phyloP scores from a whole-genome alignment of 2,888 invertebrate species.

The Oxyteleia sp. region DNA sequence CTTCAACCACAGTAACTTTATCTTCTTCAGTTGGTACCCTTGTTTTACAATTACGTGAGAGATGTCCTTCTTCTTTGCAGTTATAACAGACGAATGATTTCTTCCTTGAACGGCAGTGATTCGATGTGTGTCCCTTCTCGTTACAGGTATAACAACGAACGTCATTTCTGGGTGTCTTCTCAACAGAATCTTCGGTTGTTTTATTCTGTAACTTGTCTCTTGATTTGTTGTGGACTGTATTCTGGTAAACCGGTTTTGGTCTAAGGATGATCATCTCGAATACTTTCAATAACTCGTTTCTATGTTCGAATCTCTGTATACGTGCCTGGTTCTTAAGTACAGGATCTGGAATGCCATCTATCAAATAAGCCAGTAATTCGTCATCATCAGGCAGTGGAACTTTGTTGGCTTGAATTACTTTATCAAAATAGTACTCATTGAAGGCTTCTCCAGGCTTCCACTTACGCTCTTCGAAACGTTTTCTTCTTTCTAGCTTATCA shows the following conservation, averaged over 20 bases:
- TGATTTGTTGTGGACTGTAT: too few species aligned
- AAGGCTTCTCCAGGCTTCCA: neutral
- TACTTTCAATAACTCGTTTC: neutral
- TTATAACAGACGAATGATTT: conserved; percentile 1
- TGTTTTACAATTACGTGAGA: neutral
- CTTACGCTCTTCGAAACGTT: neutral
- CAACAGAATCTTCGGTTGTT: too few species aligned
- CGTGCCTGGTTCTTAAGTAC: neutral
- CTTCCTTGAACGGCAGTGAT: neutral
- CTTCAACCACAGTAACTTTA: neutral
- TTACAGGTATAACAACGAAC: conserved; percentile 13
- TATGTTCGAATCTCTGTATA: neutral
- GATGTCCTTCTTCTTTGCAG: conserved; percentile 4
- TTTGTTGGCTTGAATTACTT: neutral
- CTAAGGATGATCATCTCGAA: conserved; percentile 3
- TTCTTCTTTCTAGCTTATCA: neutral
- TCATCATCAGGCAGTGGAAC: conserved; percentile 2
- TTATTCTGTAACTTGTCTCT: neutral
- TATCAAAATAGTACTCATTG: conserved; percentile 4
- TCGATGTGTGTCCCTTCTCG: neutral
- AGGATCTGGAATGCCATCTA: neutral
- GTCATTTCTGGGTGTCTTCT: too few species aligned
- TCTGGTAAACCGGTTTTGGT: too few species aligned
- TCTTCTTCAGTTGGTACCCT: neutral
- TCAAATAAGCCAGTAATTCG: neutral